Evolutionary conservation across 2,888 invertebrate species (phyloP), one percentile per base, ranked within the genome.

Genomic region (Drosophila basisetae): DNA sequence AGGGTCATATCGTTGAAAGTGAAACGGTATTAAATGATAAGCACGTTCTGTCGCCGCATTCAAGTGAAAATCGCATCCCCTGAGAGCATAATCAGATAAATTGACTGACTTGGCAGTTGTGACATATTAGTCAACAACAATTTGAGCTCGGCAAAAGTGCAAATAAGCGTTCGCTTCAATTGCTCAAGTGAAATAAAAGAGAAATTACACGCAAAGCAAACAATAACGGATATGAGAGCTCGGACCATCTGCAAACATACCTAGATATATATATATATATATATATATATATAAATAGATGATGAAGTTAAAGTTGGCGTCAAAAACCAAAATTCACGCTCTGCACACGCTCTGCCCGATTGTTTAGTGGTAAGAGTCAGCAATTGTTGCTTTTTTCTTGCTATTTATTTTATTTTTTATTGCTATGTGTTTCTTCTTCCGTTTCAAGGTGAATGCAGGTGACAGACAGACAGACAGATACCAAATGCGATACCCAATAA

Each of bases 41-140:
- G 79, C 85, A 84, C 85, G 84, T 84, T 79, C 85, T 80, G 80
- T 39, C 22, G 11, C 31, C 16, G 35, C 37, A 30, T 18, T 53
- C 73, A 80, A 65, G 83, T 87, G 87, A 84, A 87, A 87, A 76
- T 55, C n/a, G 31, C 47, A 37, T 7, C 49, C 60, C 41, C 31
- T 43, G 25, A 43, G 68, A 61, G 63, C 53, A 67, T 77, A 76
- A 71, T 74, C 65, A 68, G 72, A 74, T 75, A 68, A 78, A 72
- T 72, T 63, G 82, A 78, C 90, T 82, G 84, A 90, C 84, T 85
- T 78, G 70, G 88, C 88, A 90, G 83, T 90, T 91, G 91, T 91
- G 91, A 91, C 91, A 91, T 91, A 91, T 91, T 91, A 91, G 91
- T 87, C 91, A 91, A 91, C 91, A 91, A 91, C 91, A 91, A 90